A percentile compares a stretch with the other conserved stretches of the same genome.
phyloP scores from a whole-genome alignment of 1,140 invertebrate genomes.

The Drosophila aff. region DNA sequence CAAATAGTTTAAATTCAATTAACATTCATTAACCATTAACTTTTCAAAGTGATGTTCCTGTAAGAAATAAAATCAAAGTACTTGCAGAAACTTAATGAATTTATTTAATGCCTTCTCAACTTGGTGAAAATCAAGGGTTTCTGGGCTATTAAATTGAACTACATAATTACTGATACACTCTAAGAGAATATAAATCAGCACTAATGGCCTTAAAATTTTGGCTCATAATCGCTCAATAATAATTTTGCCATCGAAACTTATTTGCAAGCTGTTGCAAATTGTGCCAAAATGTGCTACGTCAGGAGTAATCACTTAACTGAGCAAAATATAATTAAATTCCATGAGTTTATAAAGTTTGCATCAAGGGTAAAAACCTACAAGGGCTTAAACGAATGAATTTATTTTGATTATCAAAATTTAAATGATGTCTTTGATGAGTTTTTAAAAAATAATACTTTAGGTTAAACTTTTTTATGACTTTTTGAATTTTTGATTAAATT shows the following conservation, averaged over 20 bases:
- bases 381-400: neutral
- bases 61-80: neutral
- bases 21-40: neutral
- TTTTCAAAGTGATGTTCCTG: neutral
- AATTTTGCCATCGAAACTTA: slow-evolving; percentile 2
- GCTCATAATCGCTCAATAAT: neutral
- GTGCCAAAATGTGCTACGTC: slow-evolving; percentile 7
- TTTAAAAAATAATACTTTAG: no score
- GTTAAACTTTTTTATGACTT: no score
- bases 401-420: neutral
- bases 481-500: no score
- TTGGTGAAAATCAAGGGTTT: neutral
- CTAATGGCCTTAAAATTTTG: neutral
- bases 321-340: slow-evolving; percentile 14
- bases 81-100: no score
- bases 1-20: neutral
- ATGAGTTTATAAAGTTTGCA: slow-evolving; percentile 15
- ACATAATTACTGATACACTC: neutral
- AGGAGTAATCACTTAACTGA: slow-evolving; percentile 6
- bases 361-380: no score
- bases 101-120: neutral
- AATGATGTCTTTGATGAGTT: no score
- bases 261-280: slow-evolving; percentile 19
- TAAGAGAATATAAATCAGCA: slow-evolving; percentile 2
- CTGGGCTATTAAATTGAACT: neutral